Evolutionary conservation across 2,888 invertebrate species (phyloP).

Genomic region (Melanostoma scalare): DNA sequence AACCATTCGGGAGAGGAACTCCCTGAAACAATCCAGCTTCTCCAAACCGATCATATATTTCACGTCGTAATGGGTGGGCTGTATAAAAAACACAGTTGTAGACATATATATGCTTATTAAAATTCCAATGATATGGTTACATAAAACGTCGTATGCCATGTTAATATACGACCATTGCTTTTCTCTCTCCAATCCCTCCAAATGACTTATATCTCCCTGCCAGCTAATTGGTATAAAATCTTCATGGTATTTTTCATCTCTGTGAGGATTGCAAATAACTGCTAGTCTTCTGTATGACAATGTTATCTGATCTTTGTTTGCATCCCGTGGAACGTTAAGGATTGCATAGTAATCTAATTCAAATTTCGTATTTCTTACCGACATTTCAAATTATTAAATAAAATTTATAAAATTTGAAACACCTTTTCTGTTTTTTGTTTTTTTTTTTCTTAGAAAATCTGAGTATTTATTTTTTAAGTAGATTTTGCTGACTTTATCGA

Average conservation of each 20-base stretch:
- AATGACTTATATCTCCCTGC: constrained; percentile 75
- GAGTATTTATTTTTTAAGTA: not conserved
- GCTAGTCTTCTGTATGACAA: constrained; percentile 85
- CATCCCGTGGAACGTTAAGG: constrained; percentile 86
- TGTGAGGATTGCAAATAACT: constrained; percentile 82
- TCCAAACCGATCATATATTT: constrained; percentile 94
- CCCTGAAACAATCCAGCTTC: constrained; percentile 93
- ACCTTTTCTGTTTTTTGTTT: not conserved
- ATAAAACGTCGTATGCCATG: constrained; percentile 91
- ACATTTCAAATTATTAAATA: not conserved
- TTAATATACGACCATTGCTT: constrained; percentile 83
- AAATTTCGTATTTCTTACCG: constrained; percentile 27
- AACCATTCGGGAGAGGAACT: constrained; percentile 87
- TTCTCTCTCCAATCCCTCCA: constrained; percentile 75
- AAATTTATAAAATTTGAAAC: not conserved
- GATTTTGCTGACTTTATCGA: too few species aligned
- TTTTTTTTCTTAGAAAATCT: too few species aligned
- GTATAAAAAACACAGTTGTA: not conserved
- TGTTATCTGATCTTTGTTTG: constrained; percentile 87
- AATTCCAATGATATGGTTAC: constrained; percentile 62
- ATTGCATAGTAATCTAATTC: constrained; percentile 90
- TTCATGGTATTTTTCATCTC: constrained; percentile 82
- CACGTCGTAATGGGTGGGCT: constrained; percentile 85
- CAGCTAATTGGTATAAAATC: constrained; percentile 83
- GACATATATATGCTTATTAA: not conserved